Evolutionary conservation across 2,888 invertebrate genomes (phyloP), one percentile per base, ranked within the genome.

Genomic region (Tupiocoris notatus): DNA sequence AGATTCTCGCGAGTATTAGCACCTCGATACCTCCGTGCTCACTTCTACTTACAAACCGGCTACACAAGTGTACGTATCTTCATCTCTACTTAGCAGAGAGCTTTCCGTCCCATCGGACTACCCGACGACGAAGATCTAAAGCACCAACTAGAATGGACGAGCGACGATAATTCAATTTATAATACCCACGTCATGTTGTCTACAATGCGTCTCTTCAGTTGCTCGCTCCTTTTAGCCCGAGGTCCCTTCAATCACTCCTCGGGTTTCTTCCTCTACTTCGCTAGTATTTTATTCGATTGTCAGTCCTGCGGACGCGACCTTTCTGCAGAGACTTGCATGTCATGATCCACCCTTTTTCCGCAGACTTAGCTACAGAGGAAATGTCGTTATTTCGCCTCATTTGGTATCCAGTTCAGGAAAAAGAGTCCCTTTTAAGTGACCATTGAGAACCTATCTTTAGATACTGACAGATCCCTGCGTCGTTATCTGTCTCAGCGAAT

Each of bases 101-200:
- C n/a, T n/a, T n/a, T n/a, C n/a, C n/a, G n/a, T n/a, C n/a, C n/a
- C n/a, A n/a, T n/a, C n/a, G n/a, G n/a, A n/a, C n/a, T n/a, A n/a
- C n/a, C n/a, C n/a, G n/a, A n/a, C n/a, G n/a, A n/a, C n/a, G n/a
- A n/a, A n/a, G 39, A 39, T 39, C 39, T 39, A 39, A 39, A n/a
- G n/a, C n/a, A n/a, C n/a, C n/a, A n/a, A 39, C 39, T 39, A 39
- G 39, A 12, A 39, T 39, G 39, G 39, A 39, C 39, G 39, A 12
- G 39, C 39, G 6, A 2, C 21, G 61, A 61, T 61, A 61, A 61
- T 12, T 18, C 61, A 61, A 61, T 61, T 61, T 61, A 61, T 61
- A 9, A 61, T 61, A 61, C 61, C 61, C 21, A 1, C 61, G 21
- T 61, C 61, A 1, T 61, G 61, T 61, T 61, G 61, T 61, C 61